A percentile compares a stretch with the other conserved stretches of the same genome.
phyloP scores from a whole-genome alignment of 2,888 invertebrate genomes.

The Caenorhabditis sinica region DNA sequence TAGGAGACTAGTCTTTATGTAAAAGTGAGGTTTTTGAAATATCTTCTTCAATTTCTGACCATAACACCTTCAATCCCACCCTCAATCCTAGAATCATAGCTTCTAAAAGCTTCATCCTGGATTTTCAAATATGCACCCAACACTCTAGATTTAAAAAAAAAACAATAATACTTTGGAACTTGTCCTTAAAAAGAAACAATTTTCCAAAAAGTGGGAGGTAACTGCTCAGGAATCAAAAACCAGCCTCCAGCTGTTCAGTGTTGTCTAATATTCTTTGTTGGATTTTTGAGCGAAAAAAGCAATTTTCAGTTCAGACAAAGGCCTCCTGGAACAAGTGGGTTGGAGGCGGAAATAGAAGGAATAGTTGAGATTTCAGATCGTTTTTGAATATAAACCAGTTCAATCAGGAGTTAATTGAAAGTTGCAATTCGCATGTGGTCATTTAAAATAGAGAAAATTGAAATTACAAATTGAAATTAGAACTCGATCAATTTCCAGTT shows the following conservation, averaged over 20 bases:
- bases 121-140: background rate
- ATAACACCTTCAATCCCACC: background rate
- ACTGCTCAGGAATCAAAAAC: constrained; percentile 26
- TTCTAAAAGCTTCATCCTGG: background rate
- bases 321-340: background rate
- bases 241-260: constrained; percentile 18
- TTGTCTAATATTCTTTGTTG: constrained; percentile 29
- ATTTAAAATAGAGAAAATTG: background rate
- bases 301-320: constrained; percentile 13
- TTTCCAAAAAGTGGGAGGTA: background rate
- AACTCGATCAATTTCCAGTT: constrained; percentile 13
- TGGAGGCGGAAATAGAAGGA: background rate
- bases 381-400: background rate
- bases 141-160: too few relatives aligned
- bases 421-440: background rate
- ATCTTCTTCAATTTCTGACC: background rate
- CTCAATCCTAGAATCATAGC: background rate
- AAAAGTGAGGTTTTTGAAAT: too few relatives aligned
- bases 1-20: too few relatives aligned
- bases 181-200: background rate
- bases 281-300: background rate
- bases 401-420: constrained; percentile 16
- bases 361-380: too few relatives aligned
- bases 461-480: constrained; percentile 10
- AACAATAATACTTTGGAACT: background rate